Evolutionary conservation across 2,113 vertebrate species (phyloP).

Genomic region (Colinus virginianus): DNA sequence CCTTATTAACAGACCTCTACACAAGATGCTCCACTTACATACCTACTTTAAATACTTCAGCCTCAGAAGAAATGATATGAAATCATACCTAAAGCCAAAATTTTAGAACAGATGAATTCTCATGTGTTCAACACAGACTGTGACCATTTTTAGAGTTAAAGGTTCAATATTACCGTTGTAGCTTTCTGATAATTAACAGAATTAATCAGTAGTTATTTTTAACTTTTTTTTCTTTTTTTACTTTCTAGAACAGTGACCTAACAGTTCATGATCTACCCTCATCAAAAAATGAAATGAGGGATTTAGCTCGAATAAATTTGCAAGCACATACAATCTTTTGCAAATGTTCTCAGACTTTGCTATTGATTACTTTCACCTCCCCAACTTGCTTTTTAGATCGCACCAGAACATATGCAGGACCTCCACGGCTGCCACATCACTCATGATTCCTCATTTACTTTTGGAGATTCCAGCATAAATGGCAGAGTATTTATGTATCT

Average conservation of each 20-base stretch:
- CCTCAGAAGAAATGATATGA: neutral
- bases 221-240: neutral
- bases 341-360: neutral
- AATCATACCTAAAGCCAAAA: neutral
- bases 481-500: neutral
- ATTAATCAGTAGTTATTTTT: neutral
- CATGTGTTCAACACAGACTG: neutral
- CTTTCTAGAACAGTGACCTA: too few species aligned
- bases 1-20: neutral
- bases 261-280: neutral
- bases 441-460: neutral
- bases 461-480: neutral
- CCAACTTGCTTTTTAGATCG: neutral
- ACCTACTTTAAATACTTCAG: constrained; percentile 15
- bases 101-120: neutral
- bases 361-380: neutral
- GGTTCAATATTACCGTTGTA: neutral
- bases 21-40: neutral
- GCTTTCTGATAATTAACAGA: neutral
- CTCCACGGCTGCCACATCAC: neutral
- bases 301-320: neutral
- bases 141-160: neutral
- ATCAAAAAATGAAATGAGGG: neutral
- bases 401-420: neutral
- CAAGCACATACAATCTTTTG: neutral